phyloP scores from a whole-genome alignment of 2,888 invertebrate genomes.

The Dynastes tityus region DNA sequence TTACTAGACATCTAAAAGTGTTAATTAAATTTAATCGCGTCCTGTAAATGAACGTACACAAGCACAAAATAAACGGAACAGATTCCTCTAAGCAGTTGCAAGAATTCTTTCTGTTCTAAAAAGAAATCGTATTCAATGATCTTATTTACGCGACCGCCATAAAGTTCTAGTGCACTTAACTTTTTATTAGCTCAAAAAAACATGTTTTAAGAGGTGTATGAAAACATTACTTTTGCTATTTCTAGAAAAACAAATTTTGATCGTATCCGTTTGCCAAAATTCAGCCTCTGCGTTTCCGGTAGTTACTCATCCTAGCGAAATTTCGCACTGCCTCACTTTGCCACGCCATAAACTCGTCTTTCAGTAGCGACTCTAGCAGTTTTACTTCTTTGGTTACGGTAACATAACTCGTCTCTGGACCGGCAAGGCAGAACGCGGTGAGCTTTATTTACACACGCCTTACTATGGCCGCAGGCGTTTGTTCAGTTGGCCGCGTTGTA shows the following conservation, averaged over 20 bases:
- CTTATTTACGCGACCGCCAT: neutral
- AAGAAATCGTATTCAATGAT: neutral
- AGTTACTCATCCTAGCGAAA: neutral
- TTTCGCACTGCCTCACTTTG: neutral
- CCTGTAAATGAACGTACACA: neutral
- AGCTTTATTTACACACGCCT: no score
- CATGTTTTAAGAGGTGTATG: neutral
- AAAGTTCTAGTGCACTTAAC: neutral
- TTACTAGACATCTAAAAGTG: neutral
- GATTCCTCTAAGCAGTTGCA: neutral
- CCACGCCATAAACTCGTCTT: neutral
- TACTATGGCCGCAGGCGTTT: no score
- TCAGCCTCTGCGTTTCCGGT: conserved; percentile 17
- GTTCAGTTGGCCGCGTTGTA: no score
- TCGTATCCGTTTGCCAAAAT: neutral
- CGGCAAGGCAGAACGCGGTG: no score
- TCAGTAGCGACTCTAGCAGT: no score
- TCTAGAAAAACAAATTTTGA: neutral
- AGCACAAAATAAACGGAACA: neutral
- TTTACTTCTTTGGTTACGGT: no score
- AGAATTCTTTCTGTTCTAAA: neutral
- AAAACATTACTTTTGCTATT: neutral
- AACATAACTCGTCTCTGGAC: no score
- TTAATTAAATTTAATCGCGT: conserved; percentile 14
- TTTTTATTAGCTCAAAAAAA: neutral